phyloP scores from a whole-genome alignment of 2,113 vertebrate species.

The Rissa tridactyla region DNA sequence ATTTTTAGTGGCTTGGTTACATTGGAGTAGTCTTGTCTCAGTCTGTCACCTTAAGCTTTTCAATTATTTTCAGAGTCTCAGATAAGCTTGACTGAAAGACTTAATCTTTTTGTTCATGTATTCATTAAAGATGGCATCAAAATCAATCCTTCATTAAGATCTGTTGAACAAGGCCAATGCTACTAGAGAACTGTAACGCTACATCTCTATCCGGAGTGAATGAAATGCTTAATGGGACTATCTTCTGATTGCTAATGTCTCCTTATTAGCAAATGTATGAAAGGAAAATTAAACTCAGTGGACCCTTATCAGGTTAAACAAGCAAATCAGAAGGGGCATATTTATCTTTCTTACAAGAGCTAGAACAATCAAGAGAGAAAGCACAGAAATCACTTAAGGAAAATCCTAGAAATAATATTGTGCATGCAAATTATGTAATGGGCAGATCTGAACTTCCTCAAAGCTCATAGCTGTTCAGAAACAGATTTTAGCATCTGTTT shows the following conservation, averaged over 20 bases:
- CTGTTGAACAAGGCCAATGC: neutral
- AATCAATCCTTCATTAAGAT: slow-evolving; percentile 40
- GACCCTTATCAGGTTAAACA: neutral
- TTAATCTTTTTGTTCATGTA: neutral
- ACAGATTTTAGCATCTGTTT: neutral
- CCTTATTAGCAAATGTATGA: slow-evolving; percentile 4
- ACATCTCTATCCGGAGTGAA: neutral
- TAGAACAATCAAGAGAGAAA: neutral
- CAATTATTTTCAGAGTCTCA: slow-evolving; percentile 34
- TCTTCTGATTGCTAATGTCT: neutral
- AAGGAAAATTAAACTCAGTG: neutral
- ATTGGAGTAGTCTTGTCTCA: neutral
- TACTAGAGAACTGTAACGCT: neutral
- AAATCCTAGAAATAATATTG: neutral
- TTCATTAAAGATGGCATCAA: slow-evolving; percentile 15
- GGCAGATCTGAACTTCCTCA: neutral
- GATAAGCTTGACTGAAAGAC: slow-evolving; percentile 13
- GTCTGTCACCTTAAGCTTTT: slow-evolving; percentile 12
- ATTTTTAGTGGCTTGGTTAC: neutral
- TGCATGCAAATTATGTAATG: neutral
- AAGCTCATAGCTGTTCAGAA: neutral
- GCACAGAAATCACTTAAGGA: neutral
- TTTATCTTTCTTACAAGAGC: slow-evolving; percentile 4
- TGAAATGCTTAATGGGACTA: neutral
- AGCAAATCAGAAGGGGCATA: neutral